Percentiles rank a stretch among this genome's conserved stretches.
Evolutionary conservation across 2,113 vertebrate species (phyloP).

Genomic region (Noctilio leporinus): DNA sequence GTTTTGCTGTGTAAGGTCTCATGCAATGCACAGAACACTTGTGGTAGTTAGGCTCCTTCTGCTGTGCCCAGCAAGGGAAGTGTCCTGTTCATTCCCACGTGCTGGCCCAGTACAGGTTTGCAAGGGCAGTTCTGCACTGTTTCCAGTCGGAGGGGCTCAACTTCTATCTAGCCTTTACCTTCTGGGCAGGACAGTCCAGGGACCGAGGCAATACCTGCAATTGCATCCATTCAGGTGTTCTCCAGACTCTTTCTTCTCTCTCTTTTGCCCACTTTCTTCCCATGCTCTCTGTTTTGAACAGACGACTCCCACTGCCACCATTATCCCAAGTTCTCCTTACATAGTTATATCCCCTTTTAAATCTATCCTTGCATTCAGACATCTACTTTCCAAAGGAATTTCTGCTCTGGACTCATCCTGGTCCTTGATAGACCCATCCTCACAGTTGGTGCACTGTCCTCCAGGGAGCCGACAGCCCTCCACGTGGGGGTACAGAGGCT

Average conservation of each 20-base stretch:
- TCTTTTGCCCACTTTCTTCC: background rate
- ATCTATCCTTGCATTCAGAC: background rate
- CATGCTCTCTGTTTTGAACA: background rate
- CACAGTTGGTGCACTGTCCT: background rate
- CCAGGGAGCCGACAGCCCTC: background rate
- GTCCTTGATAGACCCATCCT: background rate
- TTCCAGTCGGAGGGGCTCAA: background rate
- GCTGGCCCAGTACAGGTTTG: background rate
- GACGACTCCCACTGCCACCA: too few relatives aligned
- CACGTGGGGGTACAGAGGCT: background rate
- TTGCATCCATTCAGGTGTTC: background rate
- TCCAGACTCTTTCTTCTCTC: background rate
- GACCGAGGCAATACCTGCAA: background rate
- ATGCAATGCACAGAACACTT: fast-evolving
- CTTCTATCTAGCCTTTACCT: background rate
- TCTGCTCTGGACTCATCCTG: background rate
- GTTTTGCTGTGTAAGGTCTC: background rate
- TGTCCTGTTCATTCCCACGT: background rate
- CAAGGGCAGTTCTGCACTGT: background rate
- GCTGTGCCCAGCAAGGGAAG: fast-evolving
- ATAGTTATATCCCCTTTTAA: background rate
- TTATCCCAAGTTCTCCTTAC: background rate
- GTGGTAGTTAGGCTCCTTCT: background rate
- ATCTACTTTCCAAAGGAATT: background rate
- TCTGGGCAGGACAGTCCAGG: background rate